Conservation (phyloP, 2,888 invertebrate species). For the Drosophila borealis region DNA sequence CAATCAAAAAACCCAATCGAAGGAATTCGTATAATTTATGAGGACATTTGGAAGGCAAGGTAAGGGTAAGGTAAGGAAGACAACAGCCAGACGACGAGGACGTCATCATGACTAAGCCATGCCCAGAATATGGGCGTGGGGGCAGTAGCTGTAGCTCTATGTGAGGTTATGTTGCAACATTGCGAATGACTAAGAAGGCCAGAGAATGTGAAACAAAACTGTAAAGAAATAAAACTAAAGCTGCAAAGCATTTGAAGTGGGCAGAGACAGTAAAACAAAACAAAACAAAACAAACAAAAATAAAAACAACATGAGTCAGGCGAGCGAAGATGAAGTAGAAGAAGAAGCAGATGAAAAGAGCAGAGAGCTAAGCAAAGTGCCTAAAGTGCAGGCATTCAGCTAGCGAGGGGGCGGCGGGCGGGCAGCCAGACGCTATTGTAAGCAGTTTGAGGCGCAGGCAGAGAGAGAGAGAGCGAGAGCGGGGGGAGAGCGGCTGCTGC, state of each 20-base stretch:
- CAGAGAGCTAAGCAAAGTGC: constrained; percentile 36
- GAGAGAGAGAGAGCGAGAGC: too few species aligned
- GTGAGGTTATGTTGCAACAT: constrained; percentile 56
- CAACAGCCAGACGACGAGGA: constrained; percentile 13
- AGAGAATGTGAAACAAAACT: constrained; percentile 36
- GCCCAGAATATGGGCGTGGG: neutral
- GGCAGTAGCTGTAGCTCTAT: neutral
- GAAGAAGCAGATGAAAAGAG: constrained; percentile 17
- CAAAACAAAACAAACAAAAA: constrained; percentile 3
- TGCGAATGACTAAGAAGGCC: constrained; percentile 66
- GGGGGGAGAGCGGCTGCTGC: constrained; percentile 10
- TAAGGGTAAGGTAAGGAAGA: constrained; percentile 17
- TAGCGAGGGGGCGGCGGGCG: neutral
- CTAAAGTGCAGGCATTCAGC: constrained; percentile 17
- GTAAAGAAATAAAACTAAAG: constrained; percentile 29
- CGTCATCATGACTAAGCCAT: constrained; percentile 15
- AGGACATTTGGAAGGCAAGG: constrained; percentile 5
- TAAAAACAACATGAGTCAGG: constrained; percentile 44
- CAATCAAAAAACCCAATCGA: constrained; percentile 2
- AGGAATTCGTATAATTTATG: constrained; percentile 23
- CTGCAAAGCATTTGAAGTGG: constrained; percentile 47
- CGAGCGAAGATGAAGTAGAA: constrained; percentile 19
- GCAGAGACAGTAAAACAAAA: constrained; percentile 50
- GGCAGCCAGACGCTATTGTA: too few species aligned
- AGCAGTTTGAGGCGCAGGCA: neutral